These are phyloP conservation scores for Ciconia boyciana DNA, from an alignment of 2,113 vertebrate species.

Conservation along the genomic window DNA sequence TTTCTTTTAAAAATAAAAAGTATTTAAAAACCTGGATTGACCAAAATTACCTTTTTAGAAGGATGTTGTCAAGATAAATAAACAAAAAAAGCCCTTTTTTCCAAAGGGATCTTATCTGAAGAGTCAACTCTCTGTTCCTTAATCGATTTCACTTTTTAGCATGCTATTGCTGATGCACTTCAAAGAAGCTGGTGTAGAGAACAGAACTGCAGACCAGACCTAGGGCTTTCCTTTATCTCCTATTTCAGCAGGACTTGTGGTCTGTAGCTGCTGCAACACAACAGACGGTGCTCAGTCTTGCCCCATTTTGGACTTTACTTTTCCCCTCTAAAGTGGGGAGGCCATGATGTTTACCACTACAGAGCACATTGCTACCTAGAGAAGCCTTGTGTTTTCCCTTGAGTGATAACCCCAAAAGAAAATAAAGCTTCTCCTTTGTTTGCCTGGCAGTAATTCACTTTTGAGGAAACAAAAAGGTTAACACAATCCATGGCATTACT, in stretches of 20 bases:
- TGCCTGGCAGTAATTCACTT: not conserved
- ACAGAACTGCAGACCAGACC: not conserved
- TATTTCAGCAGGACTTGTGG: not conserved
- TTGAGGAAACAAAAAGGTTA: not conserved
- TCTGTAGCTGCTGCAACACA: not conserved
- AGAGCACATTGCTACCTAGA: not conserved
- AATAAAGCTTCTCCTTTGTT: not conserved
- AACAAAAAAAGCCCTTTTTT: not conserved
- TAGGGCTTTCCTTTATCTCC: not conserved
- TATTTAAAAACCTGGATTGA: conserved; percentile 2
- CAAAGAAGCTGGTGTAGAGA: not conserved
- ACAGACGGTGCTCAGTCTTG: not conserved
- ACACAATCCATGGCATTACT: not conserved
- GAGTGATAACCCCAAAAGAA: not conserved
- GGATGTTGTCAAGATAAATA: not conserved
- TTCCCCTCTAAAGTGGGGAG: not conserved
- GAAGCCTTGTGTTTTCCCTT: not conserved
- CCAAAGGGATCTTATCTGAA: not conserved
- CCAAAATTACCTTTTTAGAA: conserved; percentile 8
- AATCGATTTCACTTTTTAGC: not conserved
- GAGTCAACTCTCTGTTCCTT: not conserved
- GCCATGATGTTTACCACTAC: not conserved
- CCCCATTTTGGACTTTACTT: not conserved
- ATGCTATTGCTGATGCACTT: not conserved
- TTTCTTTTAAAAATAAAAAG: conserved; percentile 60